phyloP scores from a whole-genome alignment of 2,113 vertebrate species.

The Elgaria multicarinata region DNA sequence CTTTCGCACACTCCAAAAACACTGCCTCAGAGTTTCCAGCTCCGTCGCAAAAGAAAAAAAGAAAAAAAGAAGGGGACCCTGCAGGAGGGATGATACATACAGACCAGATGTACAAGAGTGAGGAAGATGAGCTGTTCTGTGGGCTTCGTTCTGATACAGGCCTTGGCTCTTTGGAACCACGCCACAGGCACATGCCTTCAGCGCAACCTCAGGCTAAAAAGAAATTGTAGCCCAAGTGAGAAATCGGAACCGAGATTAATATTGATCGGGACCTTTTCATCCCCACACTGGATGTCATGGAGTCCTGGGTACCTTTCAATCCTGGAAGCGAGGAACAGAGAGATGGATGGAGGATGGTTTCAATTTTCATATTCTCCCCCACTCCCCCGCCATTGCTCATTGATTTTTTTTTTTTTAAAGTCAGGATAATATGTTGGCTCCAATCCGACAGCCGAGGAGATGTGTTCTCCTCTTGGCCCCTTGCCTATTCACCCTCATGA shows the following conservation, averaged over 20 bases:
- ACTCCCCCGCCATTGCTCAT: slow-evolving; percentile 57
- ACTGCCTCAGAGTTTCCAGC: slow-evolving; percentile 40
- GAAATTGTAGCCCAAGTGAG: slow-evolving; percentile 19
- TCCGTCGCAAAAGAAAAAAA: slow-evolving; percentile 8
- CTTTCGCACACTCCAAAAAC: not conserved
- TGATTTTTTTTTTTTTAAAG: slow-evolving; percentile 71
- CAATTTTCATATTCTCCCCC: slow-evolving; percentile 66
- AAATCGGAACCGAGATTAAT: slow-evolving; percentile 53
- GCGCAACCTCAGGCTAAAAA: slow-evolving; percentile 14
- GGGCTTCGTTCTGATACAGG: not conserved
- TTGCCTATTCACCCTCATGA: slow-evolving; percentile 61
- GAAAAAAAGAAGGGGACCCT: too few species aligned
- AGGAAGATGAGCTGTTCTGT: slow-evolving; percentile 29
- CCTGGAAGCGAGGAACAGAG: not conserved
- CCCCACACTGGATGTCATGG: slow-evolving; percentile 2
- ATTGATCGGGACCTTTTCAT: slow-evolving; percentile 46
- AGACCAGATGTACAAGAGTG: slow-evolving; percentile 24
- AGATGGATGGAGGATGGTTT: slow-evolving; percentile 69
- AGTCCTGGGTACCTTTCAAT: slow-evolving; percentile 25
- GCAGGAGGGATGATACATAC: slow-evolving; percentile 29
- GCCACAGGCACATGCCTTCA: not conserved
- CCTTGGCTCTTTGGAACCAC: not conserved
- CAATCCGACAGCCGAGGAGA: slow-evolving; percentile 40
- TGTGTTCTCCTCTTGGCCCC: slow-evolving; percentile 55
- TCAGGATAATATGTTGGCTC: slow-evolving; percentile 73